These are phyloP conservation scores for Leucopsar rothschildi DNA, from an alignment of 2,113 vertebrate species.

Conservation along the genomic window DNA sequence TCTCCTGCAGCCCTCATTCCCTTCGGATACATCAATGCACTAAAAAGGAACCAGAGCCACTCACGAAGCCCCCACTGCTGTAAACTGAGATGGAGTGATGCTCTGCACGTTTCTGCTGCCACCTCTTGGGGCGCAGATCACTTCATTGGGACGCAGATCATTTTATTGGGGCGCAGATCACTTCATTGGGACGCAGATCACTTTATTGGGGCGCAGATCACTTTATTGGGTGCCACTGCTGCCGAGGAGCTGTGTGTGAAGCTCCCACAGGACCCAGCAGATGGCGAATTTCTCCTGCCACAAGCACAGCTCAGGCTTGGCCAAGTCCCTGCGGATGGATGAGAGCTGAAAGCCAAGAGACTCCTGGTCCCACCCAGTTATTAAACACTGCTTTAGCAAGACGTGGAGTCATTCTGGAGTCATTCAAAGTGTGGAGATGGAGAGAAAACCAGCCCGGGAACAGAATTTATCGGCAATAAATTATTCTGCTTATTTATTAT, in stretches of 20 bases:
- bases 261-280: background rate
- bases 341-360: background rate
- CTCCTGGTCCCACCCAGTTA: background rate
- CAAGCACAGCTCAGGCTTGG: accelerated
- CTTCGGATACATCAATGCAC: accelerated
- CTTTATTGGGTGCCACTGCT: background rate
- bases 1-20: no score
- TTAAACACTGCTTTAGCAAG: background rate
- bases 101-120: accelerated
- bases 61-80: background rate
- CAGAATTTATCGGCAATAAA: background rate
- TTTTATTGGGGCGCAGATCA: no score
- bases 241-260: background rate
- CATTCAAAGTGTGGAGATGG: accelerated
- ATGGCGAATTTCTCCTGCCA: background rate
- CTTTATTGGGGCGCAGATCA: no score
- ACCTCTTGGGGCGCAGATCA: accelerated
- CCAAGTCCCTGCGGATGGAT: accelerated
- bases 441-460: background rate
- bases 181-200: background rate
- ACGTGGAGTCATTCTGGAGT: no score
- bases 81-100: accelerated
- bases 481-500: background rate
- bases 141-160: background rate
- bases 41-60: background rate